Base-by-base conservation (phyloP, 2,888 invertebrate genomes). In the Drosophila borborema region DNA sequence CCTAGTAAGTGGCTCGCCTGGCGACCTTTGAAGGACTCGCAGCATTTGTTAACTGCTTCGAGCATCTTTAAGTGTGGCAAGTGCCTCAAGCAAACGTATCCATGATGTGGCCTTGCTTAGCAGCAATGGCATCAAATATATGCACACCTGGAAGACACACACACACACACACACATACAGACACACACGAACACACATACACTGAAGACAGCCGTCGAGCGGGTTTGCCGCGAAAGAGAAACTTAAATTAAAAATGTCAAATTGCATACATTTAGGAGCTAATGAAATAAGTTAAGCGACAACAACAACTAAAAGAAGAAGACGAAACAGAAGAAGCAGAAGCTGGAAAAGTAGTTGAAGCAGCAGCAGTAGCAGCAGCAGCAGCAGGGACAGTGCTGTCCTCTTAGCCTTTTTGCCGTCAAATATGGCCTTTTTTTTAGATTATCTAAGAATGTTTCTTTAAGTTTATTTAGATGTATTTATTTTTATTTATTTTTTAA, bases 221-320 rank as follows among this genome's bases (percentile, higher is more conserved):
- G 23, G 40, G 72, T n/a, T 56, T 56, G 60, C 48, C 60, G 63
- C 54, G 67, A 74, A 63, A 68, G 84, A 76, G 82, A 84, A 87
- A 90, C 82, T 87, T 87, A 87, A 90, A 89, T 90, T 90, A 87
- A 82, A 88, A 89, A 89, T 87, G 79, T 89, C 88, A 89, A 89
- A 87, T 89, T 87, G 87, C 89, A 87, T 89, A 82, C 89, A 87
- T 87, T 89, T 82, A 87, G 85, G 77, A 82, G 89, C 89, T 87
- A 90, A 90, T 90, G 85, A 87, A 87, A 87, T 87, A 87, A 89
- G 88, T 90, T 90, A 77, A 79, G 82, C 71, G 73, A 80, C 87
- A 88, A 69, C 74, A 85, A 71, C 76, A 78, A 64, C 66, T 23
- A 23, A n/a, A 0, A 36, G 12, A 8, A 72, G 60, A 72, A 51